A percentile compares a stretch with the other conserved stretches of the same genome.
phyloP scores from a whole-genome alignment of 2,113 vertebrate species.

The Hydrolagus affinis region DNA sequence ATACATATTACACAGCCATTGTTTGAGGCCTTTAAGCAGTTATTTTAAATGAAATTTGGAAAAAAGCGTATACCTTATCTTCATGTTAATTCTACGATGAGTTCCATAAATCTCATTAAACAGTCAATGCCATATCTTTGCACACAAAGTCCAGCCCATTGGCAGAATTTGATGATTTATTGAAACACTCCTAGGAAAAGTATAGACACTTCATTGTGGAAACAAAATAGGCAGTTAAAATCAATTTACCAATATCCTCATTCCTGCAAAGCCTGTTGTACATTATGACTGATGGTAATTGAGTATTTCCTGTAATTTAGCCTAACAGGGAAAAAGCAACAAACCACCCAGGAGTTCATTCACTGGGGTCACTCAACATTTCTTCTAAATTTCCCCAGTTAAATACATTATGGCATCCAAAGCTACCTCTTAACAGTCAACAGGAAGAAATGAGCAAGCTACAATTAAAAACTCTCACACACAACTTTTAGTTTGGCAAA shows the following conservation, averaged over 20 bases:
- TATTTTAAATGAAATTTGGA: neutral
- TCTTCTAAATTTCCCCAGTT: neutral
- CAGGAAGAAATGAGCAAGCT: slow-evolving; percentile 19
- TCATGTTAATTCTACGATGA: neutral
- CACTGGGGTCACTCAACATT: neutral
- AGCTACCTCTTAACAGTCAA: neutral
- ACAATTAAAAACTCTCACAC: neutral
- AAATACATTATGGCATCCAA: neutral
- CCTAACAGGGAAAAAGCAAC: neutral
- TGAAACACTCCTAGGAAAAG: neutral
- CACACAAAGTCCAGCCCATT: neutral
- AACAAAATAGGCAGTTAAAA: no score
- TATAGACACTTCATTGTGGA: no score
- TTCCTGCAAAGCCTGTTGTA: no score
- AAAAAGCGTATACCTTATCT: neutral
- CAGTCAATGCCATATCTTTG: neutral
- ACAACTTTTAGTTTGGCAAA: slow-evolving; percentile 8
- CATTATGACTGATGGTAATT: neutral
- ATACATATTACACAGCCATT: neutral
- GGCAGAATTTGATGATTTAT: neutral
- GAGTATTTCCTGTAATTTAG: neutral
- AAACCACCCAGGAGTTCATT: no score
- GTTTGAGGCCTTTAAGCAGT: neutral
- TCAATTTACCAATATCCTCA: no score
- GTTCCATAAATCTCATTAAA: neutral